phyloP scores from a whole-genome alignment of 2,888 invertebrate genomes.

The Timandra comae region DNA sequence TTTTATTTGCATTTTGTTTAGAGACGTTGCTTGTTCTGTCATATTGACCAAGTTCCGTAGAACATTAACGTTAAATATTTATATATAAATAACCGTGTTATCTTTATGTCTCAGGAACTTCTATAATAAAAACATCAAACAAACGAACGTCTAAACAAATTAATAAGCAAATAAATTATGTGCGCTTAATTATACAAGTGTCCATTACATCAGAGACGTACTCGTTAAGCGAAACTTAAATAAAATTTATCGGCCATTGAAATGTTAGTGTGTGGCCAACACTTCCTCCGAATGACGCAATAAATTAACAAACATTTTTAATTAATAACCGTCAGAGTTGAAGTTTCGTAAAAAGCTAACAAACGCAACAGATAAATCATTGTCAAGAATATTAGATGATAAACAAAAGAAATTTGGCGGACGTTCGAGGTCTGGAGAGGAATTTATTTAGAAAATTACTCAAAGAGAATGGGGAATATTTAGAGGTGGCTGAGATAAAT shows the following conservation, averaged over 20 bases:
- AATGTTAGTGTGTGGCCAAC: conserved; percentile 6
- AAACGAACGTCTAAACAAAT: too few relatives aligned
- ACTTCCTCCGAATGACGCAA: conserved; percentile 21
- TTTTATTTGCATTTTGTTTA: too few relatives aligned
- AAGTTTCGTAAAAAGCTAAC: conserved; percentile 33
- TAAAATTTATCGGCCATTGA: conserved; percentile 12
- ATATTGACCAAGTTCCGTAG: too few relatives aligned
- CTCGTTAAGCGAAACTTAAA: too few relatives aligned
- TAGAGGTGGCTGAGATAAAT: conserved; percentile 65
- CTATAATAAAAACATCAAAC: too few relatives aligned
- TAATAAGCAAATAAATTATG: too few relatives aligned
- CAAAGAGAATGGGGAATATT: conserved; percentile 67
- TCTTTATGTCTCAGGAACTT: too few relatives aligned
- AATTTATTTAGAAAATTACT: conserved; percentile 70
- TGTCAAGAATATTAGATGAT: conserved; percentile 42
- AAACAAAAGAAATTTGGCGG: conserved; percentile 46
- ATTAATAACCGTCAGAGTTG: conserved; percentile 33
- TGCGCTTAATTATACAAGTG: too few relatives aligned
- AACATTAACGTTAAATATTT: too few relatives aligned
- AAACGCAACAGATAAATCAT: conserved; percentile 45
- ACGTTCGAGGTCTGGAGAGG: conserved; percentile 23
- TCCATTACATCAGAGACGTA: not conserved
- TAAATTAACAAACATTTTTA: conserved; percentile 32
- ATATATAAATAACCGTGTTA: too few relatives aligned
- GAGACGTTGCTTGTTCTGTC: too few relatives aligned